phyloP scores from a whole-genome alignment of 37 sponge, comb jelly and placozoan genomes.

The Ephydatia muelleri region DNA sequence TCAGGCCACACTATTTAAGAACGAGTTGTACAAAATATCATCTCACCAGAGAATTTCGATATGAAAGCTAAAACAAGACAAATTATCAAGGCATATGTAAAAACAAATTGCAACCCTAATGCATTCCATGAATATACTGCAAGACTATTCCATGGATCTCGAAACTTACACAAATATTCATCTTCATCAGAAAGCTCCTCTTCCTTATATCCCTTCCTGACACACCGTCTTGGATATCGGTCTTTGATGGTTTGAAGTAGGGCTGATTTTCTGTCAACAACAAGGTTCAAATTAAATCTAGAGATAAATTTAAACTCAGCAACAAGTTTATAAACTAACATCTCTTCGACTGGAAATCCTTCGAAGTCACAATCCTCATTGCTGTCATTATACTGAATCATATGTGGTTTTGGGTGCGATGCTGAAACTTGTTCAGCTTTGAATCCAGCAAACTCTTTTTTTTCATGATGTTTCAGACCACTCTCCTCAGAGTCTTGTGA shows the following conservation, averaged over 20 bases:
- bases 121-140: no score
- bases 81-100: no score
- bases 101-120: no score
- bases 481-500: background rate
- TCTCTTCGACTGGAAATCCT: background rate
- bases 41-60: no score
- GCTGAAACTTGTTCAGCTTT: background rate
- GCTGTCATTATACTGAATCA: background rate
- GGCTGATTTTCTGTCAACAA: background rate
- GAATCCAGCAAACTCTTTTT: background rate
- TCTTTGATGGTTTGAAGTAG: background rate
- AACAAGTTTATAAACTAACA: background rate
- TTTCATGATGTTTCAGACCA: background rate
- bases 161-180: constrained; percentile 70
- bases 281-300: no score
- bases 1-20: no score
- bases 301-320: background rate
- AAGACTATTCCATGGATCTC: background rate
- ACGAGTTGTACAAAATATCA: no score
- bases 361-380: background rate
- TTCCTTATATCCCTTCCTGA: constrained; percentile 33
- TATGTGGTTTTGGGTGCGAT: background rate
- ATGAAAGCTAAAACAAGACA: no score
- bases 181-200: constrained; percentile 71
- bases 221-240: background rate